Evolutionary conservation across 2,797 vertebrate species (phyloP).

Genomic region (Atherinosoma microstoma): DNA sequence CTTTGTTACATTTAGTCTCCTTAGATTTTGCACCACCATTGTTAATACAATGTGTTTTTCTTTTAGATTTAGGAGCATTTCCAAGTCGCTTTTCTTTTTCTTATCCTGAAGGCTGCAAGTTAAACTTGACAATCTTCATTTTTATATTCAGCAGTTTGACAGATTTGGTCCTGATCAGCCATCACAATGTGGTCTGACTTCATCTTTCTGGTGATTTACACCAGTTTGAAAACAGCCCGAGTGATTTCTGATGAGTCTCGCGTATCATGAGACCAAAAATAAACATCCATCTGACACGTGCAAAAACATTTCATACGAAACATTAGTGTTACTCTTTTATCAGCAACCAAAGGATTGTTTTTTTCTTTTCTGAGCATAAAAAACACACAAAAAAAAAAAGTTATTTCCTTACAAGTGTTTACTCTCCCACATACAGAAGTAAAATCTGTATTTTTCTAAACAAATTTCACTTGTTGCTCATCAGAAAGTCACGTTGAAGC

Average conservation of each 20-base stretch:
- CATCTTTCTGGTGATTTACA: too few species aligned
- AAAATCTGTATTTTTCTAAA: constrained; percentile 17
- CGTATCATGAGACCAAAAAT: too few species aligned
- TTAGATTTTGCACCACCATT: background rate
- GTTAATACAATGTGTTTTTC: background rate
- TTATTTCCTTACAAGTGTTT: background rate
- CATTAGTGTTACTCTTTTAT: too few species aligned
- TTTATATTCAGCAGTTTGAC: background rate
- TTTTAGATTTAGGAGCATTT: background rate
- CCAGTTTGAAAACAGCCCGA: too few species aligned
- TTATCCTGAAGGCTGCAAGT: background rate
- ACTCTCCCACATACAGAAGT: background rate
- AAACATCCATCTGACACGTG: too few species aligned
- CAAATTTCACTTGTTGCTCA: constrained; percentile 6
- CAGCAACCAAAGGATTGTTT: too few species aligned
- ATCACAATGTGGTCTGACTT: too few species aligned
- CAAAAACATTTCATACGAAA: too few species aligned
- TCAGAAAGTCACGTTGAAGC: background rate
- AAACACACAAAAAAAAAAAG: too few species aligned
- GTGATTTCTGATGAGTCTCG: too few species aligned
- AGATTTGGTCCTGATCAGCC: background rate
- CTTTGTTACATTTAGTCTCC: background rate
- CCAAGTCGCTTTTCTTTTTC: background rate
- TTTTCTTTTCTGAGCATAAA: too few species aligned
- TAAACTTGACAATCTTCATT: background rate